These are phyloP conservation scores for Drosophila planitibia DNA, from an alignment of 2,888 invertebrate genomes.

Conservation along the genomic window DNA sequence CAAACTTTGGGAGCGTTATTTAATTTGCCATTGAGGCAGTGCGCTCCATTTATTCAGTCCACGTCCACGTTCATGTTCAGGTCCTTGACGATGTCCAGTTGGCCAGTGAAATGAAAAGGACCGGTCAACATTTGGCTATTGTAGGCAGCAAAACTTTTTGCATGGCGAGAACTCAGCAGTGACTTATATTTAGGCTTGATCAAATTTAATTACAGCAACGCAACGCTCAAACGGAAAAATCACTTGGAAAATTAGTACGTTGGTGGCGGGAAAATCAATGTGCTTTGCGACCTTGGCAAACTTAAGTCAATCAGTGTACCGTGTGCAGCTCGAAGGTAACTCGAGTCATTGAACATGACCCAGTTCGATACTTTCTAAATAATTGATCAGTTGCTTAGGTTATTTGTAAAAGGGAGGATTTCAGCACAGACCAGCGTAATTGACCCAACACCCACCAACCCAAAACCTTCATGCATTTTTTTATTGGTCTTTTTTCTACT, in stretches of 20 bases:
- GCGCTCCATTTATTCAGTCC: conserved; percentile 72
- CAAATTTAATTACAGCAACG: conserved; percentile 72
- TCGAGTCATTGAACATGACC: conserved; percentile 73
- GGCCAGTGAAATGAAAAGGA: conserved; percentile 40
- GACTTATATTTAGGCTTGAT: conserved; percentile 51
- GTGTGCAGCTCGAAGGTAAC: conserved; percentile 5
- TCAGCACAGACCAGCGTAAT: conserved; percentile 28
- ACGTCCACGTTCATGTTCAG: conserved; percentile 32
- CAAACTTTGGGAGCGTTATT: conserved; percentile 81
- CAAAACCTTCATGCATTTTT: background rate
- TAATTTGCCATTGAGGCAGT: conserved; percentile 80
- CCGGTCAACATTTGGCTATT: conserved; percentile 32
- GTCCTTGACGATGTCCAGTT: conserved; percentile 32
- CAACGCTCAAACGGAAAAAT: conserved; percentile 41
- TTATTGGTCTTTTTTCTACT: conserved; percentile 21
- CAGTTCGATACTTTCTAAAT: conserved; percentile 74
- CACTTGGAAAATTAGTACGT: conserved; percentile 46
- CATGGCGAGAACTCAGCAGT: conserved; percentile 27
- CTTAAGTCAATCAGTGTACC: conserved; percentile 67
- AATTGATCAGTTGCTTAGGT: conserved; percentile 71
- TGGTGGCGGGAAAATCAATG: conserved; percentile 59
- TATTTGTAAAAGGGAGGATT: conserved; percentile 24
- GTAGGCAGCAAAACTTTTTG: conserved; percentile 44
- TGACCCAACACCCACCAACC: background rate
- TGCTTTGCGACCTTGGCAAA: conserved; percentile 63